Conservation (phyloP, 2,797 vertebrate species). For the Sandelia bainsii region DNA sequence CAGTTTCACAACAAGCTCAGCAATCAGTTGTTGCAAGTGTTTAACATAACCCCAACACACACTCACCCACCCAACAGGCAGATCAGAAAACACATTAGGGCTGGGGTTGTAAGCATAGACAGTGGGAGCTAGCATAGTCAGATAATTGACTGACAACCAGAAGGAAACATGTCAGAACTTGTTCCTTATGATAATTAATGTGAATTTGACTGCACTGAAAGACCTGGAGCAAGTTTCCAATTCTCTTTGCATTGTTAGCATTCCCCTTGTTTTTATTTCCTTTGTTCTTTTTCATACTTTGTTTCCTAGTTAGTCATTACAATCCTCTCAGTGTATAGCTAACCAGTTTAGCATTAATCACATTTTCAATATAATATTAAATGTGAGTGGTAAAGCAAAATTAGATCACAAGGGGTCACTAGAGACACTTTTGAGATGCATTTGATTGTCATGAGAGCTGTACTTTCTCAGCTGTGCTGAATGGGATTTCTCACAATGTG, state of each 20-base stretch:
- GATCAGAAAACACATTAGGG: no score
- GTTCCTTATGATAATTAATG: background rate
- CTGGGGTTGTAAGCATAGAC: background rate
- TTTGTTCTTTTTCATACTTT: background rate
- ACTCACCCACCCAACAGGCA: background rate
- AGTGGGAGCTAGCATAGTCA: background rate
- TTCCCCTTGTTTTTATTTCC: background rate
- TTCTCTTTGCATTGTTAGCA: background rate
- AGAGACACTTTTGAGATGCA: background rate
- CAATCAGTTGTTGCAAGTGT: no score
- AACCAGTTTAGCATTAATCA: background rate
- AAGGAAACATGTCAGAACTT: background rate
- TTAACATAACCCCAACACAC: no score
- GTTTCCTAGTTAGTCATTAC: background rate
- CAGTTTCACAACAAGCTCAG: no score
- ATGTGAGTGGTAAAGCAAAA: background rate
- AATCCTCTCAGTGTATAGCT: background rate
- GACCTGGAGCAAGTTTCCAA: background rate
- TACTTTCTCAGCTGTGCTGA: background rate
- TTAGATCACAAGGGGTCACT: conserved; percentile 1
- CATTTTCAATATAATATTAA: background rate
- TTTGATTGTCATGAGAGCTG: background rate
- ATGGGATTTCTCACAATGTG: background rate
- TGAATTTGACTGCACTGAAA: background rate
- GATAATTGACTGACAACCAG: background rate